These are phyloP conservation scores for Spisula solida DNA, from an alignment of 2,888 invertebrate genomes.

Conservation along the genomic window DNA sequence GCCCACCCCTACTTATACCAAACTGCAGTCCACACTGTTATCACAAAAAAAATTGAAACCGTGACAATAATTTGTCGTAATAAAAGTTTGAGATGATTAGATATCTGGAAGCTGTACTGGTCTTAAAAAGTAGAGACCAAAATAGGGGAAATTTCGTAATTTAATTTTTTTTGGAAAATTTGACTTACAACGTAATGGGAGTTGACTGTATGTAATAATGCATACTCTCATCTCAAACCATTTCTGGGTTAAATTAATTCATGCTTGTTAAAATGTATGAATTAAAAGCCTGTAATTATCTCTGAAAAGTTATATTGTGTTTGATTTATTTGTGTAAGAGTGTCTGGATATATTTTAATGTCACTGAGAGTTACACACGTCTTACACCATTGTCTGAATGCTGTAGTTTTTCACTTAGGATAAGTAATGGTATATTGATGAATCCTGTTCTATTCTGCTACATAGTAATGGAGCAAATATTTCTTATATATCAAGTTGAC, in stretches of 20 bases:
- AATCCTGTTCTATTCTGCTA: neutral
- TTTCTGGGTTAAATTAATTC: neutral
- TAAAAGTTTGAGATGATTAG: no score
- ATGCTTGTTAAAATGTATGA: neutral
- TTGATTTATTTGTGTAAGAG: neutral
- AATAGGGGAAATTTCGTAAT: no score
- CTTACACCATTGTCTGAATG: constrained; percentile 7
- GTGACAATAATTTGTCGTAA: no score
- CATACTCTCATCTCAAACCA: no score
- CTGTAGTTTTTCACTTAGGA: constrained; percentile 5
- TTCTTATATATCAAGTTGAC: constrained; percentile 37
- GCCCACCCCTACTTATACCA: no score
- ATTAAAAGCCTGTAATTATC: neutral
- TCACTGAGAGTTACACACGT: neutral
- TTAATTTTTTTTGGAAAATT: no score
- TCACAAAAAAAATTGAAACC: no score
- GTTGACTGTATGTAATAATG: no score
- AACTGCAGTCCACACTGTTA: no score
- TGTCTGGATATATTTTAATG: constrained; percentile 20
- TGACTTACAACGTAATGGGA: no score
- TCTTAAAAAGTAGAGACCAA: no score
- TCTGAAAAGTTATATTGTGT: neutral
- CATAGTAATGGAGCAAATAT: constrained; percentile 34
- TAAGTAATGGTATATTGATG: constrained; percentile 23
- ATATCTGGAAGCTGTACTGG: no score